These are phyloP conservation scores for Poecilia gillii DNA, from an alignment of 2,797 vertebrate genomes.

Conservation along the genomic window DNA sequence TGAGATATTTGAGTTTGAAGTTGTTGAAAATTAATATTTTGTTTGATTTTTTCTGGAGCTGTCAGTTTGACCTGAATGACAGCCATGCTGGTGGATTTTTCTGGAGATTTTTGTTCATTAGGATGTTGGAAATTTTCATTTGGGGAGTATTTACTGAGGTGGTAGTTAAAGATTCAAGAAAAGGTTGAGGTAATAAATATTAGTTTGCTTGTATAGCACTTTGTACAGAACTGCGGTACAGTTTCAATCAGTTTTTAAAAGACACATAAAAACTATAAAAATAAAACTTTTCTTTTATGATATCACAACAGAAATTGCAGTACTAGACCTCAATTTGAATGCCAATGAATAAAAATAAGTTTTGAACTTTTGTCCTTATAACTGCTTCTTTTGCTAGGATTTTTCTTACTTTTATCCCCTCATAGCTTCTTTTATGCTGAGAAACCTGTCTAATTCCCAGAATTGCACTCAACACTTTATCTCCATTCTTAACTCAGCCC, in stretches of 20 bases:
- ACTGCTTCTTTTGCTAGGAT: neutral
- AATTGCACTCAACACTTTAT: conserved; percentile 19
- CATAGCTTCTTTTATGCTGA: neutral
- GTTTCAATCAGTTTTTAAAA: too few species aligned
- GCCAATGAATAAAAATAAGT: too few species aligned
- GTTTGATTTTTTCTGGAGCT: neutral
- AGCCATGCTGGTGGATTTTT: neutral
- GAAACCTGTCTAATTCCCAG: conserved; percentile 14
- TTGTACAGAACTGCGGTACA: too few species aligned
- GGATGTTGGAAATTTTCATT: neutral
- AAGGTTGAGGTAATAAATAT: neutral
- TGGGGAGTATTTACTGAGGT: neutral
- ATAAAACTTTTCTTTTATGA: too few species aligned
- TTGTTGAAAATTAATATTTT: neutral
- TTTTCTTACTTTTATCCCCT: neutral
- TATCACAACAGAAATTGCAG: too few species aligned
- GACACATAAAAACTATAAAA: too few species aligned
- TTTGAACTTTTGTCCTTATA: too few species aligned
- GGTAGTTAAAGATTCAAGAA: neutral
- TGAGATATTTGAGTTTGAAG: neutral
- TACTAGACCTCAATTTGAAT: too few species aligned
- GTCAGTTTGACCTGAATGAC: neutral
- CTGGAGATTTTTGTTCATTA: neutral
- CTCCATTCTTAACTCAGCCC: conserved; percentile 29
- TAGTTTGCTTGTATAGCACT: too few species aligned